Percentiles rank a stretch among this genome's conserved stretches.
phyloP scores from a whole-genome alignment of 2,888 invertebrate species.

The Osedax fenrisi region DNA sequence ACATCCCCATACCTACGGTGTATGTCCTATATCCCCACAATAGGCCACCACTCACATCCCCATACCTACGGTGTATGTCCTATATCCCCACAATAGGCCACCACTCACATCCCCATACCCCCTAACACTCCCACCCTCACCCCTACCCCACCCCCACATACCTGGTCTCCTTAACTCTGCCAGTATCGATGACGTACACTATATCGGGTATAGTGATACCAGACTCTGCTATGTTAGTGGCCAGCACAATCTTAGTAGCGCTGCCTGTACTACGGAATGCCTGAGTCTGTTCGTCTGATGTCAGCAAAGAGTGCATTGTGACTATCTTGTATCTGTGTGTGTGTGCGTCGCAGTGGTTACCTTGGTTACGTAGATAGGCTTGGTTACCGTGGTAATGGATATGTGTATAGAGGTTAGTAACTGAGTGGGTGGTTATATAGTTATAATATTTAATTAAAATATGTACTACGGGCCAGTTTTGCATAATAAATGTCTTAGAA shows the following conservation, averaged over 20 bases:
- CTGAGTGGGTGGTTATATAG: too few species aligned
- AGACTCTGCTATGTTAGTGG: slow-evolving; percentile 49
- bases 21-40: too few species aligned
- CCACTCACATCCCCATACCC: neutral
- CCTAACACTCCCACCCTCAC: neutral
- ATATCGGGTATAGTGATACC: slow-evolving; percentile 49
- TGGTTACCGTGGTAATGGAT: too few species aligned
- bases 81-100: neutral
- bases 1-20: too few species aligned
- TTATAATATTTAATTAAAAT: too few species aligned
- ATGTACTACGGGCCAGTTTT: too few species aligned
- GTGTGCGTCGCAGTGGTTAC: too few species aligned
- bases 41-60: too few species aligned
- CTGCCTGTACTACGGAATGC: slow-evolving; percentile 43
- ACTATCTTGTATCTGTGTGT: slow-evolving; percentile 41
- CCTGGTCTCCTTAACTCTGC: slow-evolving; percentile 48
- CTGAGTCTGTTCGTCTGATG: slow-evolving; percentile 43
- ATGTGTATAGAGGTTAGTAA: too few species aligned
- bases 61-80: too few species aligned
- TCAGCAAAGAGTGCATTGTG: slow-evolving; percentile 47
- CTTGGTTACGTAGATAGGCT: too few species aligned
- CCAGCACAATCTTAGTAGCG: slow-evolving; percentile 45
- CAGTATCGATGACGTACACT: slow-evolving; percentile 47
- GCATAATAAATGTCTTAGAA: too few species aligned
- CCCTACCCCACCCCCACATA: slow-evolving; percentile 28